Percentiles rank a stretch among this genome's conserved stretches.
phyloP scores from a whole-genome alignment of 2,888 invertebrate species.

The Eumacrocentrus americanus region DNA sequence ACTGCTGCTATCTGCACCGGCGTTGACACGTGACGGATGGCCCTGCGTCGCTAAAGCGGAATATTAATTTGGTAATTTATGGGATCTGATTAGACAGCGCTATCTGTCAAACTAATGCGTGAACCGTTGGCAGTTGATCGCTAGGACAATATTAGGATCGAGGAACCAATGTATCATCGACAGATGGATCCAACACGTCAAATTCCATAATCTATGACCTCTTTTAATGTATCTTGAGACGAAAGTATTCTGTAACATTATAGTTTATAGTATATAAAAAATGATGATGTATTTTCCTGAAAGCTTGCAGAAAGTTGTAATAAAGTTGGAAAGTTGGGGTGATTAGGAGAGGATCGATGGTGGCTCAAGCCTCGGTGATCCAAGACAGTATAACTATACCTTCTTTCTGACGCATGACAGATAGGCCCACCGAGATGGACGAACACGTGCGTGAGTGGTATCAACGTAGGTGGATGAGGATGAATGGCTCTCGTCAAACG shows the following conservation, averaged over 20 bases:
- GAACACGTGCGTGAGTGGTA: slow-evolving; percentile 41
- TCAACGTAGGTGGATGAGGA: slow-evolving; percentile 61
- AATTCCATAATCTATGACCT: slow-evolving; percentile 1
- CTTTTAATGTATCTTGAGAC: no score
- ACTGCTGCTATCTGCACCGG: slow-evolving; percentile 50
- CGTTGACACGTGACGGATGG: slow-evolving; percentile 60
- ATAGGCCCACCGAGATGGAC: slow-evolving; percentile 44
- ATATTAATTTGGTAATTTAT: slow-evolving; percentile 62
- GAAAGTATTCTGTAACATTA: no score
- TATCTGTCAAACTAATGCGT: slow-evolving; percentile 59
- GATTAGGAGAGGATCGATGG: slow-evolving; percentile 19
- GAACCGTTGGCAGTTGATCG: slow-evolving; percentile 59
- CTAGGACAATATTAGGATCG: slow-evolving; percentile 35
- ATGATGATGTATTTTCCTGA: background rate
- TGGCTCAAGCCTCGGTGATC: background rate
- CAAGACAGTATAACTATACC: background rate
- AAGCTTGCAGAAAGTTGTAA: slow-evolving; percentile 8
- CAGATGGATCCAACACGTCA: no score
- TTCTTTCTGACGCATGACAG: slow-evolving; percentile 55
- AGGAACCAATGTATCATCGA: slow-evolving; percentile 18
- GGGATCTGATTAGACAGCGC: slow-evolving; percentile 58
- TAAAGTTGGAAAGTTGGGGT: slow-evolving; percentile 12
- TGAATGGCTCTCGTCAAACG: slow-evolving; percentile 62
- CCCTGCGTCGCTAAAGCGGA: slow-evolving; percentile 55
- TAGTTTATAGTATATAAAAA: background rate